phyloP scores from a whole-genome alignment of 2,113 vertebrate species.

The Carettochelys insculpta region DNA sequence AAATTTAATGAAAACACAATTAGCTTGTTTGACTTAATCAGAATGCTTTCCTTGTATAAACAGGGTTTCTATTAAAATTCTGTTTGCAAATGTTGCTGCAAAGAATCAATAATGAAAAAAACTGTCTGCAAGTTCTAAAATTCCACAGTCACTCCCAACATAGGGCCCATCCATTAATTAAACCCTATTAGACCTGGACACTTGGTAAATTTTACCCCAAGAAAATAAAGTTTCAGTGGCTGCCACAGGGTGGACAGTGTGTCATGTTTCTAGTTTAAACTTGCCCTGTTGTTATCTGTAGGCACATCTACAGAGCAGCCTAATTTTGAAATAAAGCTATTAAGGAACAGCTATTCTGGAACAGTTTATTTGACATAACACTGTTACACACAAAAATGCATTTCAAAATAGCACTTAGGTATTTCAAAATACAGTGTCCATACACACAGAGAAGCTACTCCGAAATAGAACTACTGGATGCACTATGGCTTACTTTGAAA shows the following conservation, averaged over 20 bases:
- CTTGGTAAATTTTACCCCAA: background rate
- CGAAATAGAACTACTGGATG: no score
- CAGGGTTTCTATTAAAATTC: background rate
- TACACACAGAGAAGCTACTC: no score
- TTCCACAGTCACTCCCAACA: background rate
- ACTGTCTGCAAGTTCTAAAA: background rate
- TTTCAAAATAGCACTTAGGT: no score
- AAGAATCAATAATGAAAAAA: background rate
- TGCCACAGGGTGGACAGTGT: background rate
- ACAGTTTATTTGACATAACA: no score
- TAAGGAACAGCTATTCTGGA: no score
- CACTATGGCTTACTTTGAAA: no score
- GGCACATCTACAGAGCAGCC: no score
- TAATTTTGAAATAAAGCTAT: no score
- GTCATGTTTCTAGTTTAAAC: background rate
- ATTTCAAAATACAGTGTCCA: no score
- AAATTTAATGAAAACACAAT: background rate
- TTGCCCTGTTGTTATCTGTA: fast-evolving
- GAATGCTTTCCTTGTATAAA: background rate
- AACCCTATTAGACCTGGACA: background rate
- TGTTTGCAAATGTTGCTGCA: background rate
- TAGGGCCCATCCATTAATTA: background rate
- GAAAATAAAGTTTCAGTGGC: fast-evolving
- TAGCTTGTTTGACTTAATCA: background rate
- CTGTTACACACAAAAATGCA: no score